A percentile compares a stretch with the other conserved stretches of the same genome.
Evolutionary conservation across 2,113 vertebrate species (phyloP).

Genomic region (Anser brachyrhynchus): DNA sequence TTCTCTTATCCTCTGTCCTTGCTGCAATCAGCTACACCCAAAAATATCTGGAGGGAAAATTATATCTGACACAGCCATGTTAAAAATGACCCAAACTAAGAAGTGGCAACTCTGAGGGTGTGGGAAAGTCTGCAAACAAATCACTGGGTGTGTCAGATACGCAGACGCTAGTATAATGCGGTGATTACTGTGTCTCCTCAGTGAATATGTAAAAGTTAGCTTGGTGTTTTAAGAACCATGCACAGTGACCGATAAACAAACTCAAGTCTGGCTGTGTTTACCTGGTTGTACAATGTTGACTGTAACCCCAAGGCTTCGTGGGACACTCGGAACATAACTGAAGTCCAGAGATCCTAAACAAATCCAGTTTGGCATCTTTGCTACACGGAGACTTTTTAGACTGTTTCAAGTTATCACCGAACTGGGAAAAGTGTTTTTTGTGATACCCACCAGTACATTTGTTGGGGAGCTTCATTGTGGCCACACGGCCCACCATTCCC

Average conservation of each 20-base stretch:
- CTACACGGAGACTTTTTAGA: not conserved
- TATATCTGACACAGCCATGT: not conserved
- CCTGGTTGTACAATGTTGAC: not conserved
- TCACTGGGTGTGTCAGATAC: conserved; percentile 53
- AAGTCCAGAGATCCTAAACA: not conserved
- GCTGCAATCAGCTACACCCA: not conserved
- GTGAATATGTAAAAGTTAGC: conserved; percentile 18
- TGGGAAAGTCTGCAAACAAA: conserved; percentile 63
- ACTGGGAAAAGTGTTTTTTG: not conserved
- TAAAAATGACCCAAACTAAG: conserved; percentile 47
- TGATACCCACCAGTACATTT: not conserved
- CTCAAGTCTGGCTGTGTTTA: not conserved
- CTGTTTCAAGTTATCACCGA: not conserved
- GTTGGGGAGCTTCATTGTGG: not conserved
- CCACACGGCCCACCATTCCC: not conserved
- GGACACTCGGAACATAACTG: not conserved
- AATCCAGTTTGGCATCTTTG: not conserved
- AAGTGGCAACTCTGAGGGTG: conserved; percentile 22
- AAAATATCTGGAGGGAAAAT: conserved; percentile 19
- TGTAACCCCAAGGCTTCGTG: not conserved
- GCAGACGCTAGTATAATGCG: conserved; percentile 31
- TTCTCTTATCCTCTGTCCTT: not conserved
- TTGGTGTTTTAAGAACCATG: not conserved
- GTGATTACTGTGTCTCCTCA: conserved; percentile 27
- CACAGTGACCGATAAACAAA: not conserved